Percentiles rank a stretch among this genome's conserved stretches.
Evolutionary conservation across 2,888 invertebrate species (phyloP).

Genomic region (Idaea straminata): DNA sequence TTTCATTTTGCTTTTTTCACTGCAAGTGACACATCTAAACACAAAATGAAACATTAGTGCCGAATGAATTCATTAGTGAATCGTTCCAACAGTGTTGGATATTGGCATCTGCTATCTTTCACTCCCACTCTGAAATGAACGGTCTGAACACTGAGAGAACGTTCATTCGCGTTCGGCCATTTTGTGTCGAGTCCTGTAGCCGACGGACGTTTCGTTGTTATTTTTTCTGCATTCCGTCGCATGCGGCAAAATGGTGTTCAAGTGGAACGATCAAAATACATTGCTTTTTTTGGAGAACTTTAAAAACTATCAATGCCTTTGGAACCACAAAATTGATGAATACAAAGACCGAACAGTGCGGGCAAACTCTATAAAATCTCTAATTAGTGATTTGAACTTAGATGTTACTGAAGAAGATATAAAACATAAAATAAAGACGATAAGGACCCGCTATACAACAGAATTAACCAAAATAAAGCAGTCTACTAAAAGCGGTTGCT

Average conservation of each 20-base stretch:
- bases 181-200: constrained; percentile 21
- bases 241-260: constrained; percentile 27
- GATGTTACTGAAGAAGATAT: constrained; percentile 21
- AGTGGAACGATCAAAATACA: constrained; percentile 26
- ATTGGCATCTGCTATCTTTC: constrained; percentile 25
- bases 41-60: constrained; percentile 27
- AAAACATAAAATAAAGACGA: constrained; percentile 21
- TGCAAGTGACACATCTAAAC: constrained; percentile 17
- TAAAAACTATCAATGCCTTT: constrained; percentile 28
- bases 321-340: constrained; percentile 28
- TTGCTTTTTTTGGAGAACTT: constrained; percentile 26
- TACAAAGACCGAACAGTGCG: constrained; percentile 26
- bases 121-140: constrained; percentile 26
- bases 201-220: constrained; percentile 16
- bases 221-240: constrained; percentile 1
- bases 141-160: constrained; percentile 26
- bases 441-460: constrained; percentile 21
- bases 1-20: constrained; percentile 17
- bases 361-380: constrained; percentile 26
- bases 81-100: constrained; percentile 23
- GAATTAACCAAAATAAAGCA: constrained; percentile 23
- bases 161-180: constrained; percentile 28
- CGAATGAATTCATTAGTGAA: constrained; percentile 30
- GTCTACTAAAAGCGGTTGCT: constrained; percentile 21
- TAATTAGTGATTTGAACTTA: constrained; percentile 24